phyloP scores from a whole-genome alignment of 2,797 vertebrate genomes.

The Falco novaeseelandiae region DNA sequence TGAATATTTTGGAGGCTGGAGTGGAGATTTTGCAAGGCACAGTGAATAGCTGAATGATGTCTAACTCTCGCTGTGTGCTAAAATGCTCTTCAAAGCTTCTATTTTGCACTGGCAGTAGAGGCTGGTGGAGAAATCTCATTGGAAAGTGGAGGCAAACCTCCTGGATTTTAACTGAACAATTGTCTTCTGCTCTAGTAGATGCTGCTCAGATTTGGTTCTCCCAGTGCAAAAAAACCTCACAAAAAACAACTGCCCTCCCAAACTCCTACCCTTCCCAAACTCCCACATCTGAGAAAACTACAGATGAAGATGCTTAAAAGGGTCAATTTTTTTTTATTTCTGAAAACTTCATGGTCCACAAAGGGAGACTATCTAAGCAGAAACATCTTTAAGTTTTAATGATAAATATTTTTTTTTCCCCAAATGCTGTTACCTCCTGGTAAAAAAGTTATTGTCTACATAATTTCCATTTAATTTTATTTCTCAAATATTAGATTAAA shows the following conservation, averaged over 20 bases:
- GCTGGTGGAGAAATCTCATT: neutral
- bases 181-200: neutral
- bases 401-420: neutral
- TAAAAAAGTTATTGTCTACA: neutral
- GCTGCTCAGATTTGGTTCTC: neutral
- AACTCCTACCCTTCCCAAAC: neutral
- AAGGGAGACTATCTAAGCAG: neutral
- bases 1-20: neutral
- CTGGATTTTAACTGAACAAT: neutral
- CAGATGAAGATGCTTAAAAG: neutral
- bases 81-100: neutral
- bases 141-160: neutral
- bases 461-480: neutral
- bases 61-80: neutral
- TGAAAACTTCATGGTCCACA: neutral
- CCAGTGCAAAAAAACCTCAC: neutral
- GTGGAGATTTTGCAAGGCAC: neutral
- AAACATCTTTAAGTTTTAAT: neutral
- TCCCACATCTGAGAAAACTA: neutral
- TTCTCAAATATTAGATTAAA: neutral
- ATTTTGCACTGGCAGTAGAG: neutral
- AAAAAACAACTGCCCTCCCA: rapidly evolving
- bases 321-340: neutral
- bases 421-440: neutral
- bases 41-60: neutral